Conservation (phyloP, 92 coral and sea anemone genomes). For the Phenganax stokvisi region DNA sequence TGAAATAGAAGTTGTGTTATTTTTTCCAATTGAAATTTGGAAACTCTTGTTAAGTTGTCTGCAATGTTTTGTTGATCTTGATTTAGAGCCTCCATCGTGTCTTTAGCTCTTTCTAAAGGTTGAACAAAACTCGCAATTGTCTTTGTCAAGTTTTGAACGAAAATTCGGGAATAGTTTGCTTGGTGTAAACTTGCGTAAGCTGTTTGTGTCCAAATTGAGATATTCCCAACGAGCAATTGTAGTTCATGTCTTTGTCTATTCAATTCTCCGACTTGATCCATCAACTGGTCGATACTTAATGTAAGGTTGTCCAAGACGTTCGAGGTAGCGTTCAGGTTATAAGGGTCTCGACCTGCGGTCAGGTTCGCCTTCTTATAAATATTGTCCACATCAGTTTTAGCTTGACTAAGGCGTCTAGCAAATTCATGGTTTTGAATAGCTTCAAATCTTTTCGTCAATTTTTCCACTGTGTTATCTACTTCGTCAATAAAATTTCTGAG, state of each 20-base stretch:
- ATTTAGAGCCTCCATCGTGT: neutral
- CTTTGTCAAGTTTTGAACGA: constrained; percentile 1
- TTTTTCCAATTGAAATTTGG: neutral
- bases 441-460: constrained; percentile 51
- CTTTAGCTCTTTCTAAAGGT: neutral
- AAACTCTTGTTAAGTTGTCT: neutral
- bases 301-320: constrained; percentile 52
- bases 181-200: constrained; percentile 18
- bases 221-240: constrained; percentile 36
- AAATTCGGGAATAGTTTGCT: neutral
- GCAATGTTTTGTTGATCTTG: constrained; percentile 10
- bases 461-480: constrained; percentile 47
- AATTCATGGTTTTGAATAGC: constrained; percentile 64
- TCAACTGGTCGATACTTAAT: constrained; percentile 41
- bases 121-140: neutral
- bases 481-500: constrained; percentile 45
- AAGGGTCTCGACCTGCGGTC: constrained; percentile 56
- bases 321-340: constrained; percentile 55
- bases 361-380: constrained; percentile 55
- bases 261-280: constrained; percentile 48
- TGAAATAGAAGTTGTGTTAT: neutral
- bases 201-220: constrained; percentile 14
- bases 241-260: constrained; percentile 38
- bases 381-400: constrained; percentile 35
- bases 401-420: constrained; percentile 49